Evolutionary conservation across 2,797 vertebrate genomes (phyloP), one percentile per base, ranked within the genome.

Genomic region (Brotula barbata): DNA sequence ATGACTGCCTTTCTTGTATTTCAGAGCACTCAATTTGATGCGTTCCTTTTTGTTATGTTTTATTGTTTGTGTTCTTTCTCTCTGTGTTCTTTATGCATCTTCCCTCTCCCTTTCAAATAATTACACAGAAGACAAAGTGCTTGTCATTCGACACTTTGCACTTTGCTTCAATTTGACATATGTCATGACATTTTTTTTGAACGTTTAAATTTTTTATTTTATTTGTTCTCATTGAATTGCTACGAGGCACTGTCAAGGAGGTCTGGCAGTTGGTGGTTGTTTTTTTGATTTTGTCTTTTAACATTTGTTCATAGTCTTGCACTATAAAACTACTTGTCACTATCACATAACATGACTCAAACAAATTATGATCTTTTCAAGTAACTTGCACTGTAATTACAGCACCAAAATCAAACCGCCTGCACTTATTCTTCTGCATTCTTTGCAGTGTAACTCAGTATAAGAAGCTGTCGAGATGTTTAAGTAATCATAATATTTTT

Each of bases 271-370:
- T 63, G 16, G 45, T 64, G 65, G 0, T 1, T 13, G 3, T 37
- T 7, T 25, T 16, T 22, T 23, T n/a, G 21, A 6, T n/a, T 56
- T 31, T 0, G 13, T 22, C 20, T 47, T 68, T 19, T 6, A 36
- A 64, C 44, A 28, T 45, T 60, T 31, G 9, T 5, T 6, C 4
- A 51, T 16, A 20, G 2, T 16, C 11, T 23, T 33, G 9, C 45
- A 43, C 1, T 58, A n/a, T n/a, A n/a, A n/a, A n/a, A n/a, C n/a
- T n/a, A n/a, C n/a, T n/a, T n/a, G n/a, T n/a, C n/a, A n/a, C n/a
- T n/a, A n/a, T n/a, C 13, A 58, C 3, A 36, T 10, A 33, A 64
- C 44, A 20, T 75, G 77, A 81, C 62, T 72, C 64, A 68, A 60
- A 40, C 17, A 2, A 71, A 39, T 61, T 52, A 36, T 53, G 33